Evolutionary conservation across 2,113 vertebrate species (phyloP), one percentile per base, ranked within the genome.

Genomic region (Corythornis vintsioides): DNA sequence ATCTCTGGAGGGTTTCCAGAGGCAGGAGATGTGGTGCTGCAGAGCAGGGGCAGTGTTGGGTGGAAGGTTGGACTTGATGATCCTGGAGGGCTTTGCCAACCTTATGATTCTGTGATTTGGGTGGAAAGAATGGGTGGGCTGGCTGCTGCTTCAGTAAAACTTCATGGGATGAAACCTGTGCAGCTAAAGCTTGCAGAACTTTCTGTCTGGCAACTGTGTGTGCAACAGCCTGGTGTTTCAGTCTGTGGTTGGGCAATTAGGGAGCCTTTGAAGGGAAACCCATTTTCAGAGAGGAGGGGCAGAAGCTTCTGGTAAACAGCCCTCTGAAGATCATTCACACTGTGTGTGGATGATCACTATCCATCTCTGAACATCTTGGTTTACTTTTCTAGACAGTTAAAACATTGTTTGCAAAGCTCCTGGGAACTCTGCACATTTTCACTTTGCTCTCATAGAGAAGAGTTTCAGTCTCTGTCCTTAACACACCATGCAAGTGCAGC

Each of bases 81-180:
- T 38, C 38, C 38, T 38, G 38, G 38, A 38, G 38, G 38, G 9
- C 38, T 38, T 38, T 9, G 10, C 38, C 38, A 38, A 38, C 38
- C 38, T 38, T 38, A 38, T 38, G 38, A 38, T 38, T 38, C 38
- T 38, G 38, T 38, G 38, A 11, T 38, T 38, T 38, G 38, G 38
- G 52, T 70, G 55, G 50, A 79, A 84, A 5, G 6, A 79, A 42
- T 0, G 0, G 42, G 26, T 0, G 0, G 42, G 24, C n/a, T 6
- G 5, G 33, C 35, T 86, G 13, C 64, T 64, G 40, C 57, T 64
- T 45, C 35, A 31, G 19, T 50, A 57, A 81, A 81, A 15, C 38
- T 86, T 75, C 69, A 53, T 48, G 33, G 33, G 21, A 28, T 76
- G 15, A 86, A 95, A 73, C 22, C 38, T 71, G 21, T 61, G 60